Conservation (phyloP, 30 jellyfish, hydroid and myxozoan genomes). For the Euphysa ruthae region DNA sequence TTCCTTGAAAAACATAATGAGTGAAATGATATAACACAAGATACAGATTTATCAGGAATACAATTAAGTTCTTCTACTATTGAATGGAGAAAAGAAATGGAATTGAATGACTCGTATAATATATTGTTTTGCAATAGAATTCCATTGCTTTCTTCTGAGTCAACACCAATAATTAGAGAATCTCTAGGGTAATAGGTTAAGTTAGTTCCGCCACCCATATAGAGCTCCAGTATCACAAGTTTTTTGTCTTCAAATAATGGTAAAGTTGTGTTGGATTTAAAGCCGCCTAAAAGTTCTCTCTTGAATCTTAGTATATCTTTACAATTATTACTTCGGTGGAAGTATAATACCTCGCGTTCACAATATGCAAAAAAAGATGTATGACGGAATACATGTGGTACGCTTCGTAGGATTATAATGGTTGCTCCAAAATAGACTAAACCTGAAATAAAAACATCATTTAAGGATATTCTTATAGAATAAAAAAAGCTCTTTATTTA, state of each 20-base stretch:
- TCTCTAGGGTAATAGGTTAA: slow-evolving; percentile 17
- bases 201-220: slow-evolving; percentile 29
- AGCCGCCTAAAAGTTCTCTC: slow-evolving; percentile 11
- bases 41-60: slow-evolving; percentile 24
- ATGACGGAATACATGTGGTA: slow-evolving; percentile 14
- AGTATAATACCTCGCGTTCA: slow-evolving; percentile 15
- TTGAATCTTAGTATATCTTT: slow-evolving; percentile 2
- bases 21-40: slow-evolving; percentile 33
- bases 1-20: slow-evolving; percentile 15
- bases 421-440: not conserved
- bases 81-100: not conserved
- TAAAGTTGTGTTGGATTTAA: not conserved
- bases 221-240: slow-evolving; percentile 19
- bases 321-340: slow-evolving; percentile 20
- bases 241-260: slow-evolving; percentile 13
- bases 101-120: not conserved
- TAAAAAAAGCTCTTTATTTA: too few species aligned
- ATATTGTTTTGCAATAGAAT: slow-evolving; percentile 1
- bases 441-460: too few species aligned
- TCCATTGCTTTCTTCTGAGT: not conserved
- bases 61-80: slow-evolving; percentile 18
- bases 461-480: too few species aligned
- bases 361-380: slow-evolving; percentile 18
- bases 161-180: slow-evolving; percentile 15
- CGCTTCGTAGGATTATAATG: not conserved